Base-by-base conservation (phyloP, 53 echinoderm and acorn worm genomes). In the Patiria pectinifera region DNA sequence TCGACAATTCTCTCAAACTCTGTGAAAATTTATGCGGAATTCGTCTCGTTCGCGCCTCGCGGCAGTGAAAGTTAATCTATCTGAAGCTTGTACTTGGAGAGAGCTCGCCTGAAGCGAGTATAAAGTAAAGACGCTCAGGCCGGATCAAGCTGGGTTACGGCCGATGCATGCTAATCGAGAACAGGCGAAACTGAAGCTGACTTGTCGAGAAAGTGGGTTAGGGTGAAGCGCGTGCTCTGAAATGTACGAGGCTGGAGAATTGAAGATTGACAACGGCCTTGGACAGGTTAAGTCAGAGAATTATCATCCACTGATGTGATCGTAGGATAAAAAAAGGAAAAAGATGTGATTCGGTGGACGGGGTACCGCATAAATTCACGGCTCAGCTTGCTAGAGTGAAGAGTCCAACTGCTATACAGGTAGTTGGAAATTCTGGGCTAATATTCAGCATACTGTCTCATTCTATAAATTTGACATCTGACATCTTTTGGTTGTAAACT, bases 11-110 rank as follows among this genome's bases (percentile, higher is more conserved):
- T 24, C 74, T 10, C 74, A 10, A n/a, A n/a, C n/a, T 16, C 24
- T 74, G 24, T 3, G 12, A 18, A 23, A 74, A 74, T 74, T 74
- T 74, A 74, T 74, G 74, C 74, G 19, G 19, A 23, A 23, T 24
- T 74, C 3, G 3, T 74, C 74, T 23, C 74, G 11, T 23, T 74
- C 8, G 26, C 3, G 19, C 24, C 74, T 74, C 11, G 8, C 10
- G 74, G 74, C 74, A 74, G 22, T 23, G 74, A 74, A 74, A 74
- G 74, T 4, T 24, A 74, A 74, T 74, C 74, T 74, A 10, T 74
- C 24, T 2, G 74, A 74, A 5, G 74, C 24, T 74, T 74, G 24
- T 24, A 18, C 74, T 74, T 21, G 53, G 9, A 74, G 74, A 74
- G 74, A 74, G 24, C 23, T 23, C 4, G 74, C 79, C 79, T 13